phyloP scores from a whole-genome alignment of 2,888 invertebrate species.

The Charanyca ferruginea region DNA sequence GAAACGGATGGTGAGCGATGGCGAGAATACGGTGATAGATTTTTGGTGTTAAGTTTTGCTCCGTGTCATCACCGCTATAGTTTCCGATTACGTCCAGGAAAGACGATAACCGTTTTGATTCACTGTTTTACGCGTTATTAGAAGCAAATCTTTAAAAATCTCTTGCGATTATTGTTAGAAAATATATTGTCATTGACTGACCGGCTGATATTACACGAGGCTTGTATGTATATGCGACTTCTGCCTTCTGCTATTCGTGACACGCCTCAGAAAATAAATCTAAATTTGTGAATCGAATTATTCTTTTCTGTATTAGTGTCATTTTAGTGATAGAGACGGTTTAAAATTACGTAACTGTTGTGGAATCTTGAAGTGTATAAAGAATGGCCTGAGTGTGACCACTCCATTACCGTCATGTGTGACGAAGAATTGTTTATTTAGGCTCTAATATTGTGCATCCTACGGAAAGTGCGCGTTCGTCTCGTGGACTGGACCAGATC shows the following conservation, averaged over 20 bases:
- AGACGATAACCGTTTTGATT: slow-evolving; percentile 83
- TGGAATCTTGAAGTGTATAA: slow-evolving; percentile 90
- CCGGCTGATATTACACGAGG: slow-evolving; percentile 92
- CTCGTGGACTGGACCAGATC: slow-evolving; percentile 88
- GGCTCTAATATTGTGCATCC: slow-evolving; percentile 90
- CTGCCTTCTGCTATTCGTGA: slow-evolving; percentile 91
- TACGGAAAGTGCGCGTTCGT: slow-evolving; percentile 88
- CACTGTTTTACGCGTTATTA: slow-evolving; percentile 84
- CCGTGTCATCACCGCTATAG: slow-evolving; percentile 89
- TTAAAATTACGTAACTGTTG: slow-evolving; percentile 91
- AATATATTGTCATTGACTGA: slow-evolving; percentile 91
- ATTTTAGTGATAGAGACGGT: slow-evolving; percentile 89
- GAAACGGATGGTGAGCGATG: slow-evolving; percentile 91
- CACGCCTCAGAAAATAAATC: slow-evolving; percentile 91
- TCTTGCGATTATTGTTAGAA: slow-evolving; percentile 85
- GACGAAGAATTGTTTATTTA: slow-evolving; percentile 91
- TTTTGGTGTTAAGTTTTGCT: slow-evolving; percentile 91
- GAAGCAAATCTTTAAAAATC: slow-evolving; percentile 81
- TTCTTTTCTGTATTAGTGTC: slow-evolving; percentile 89
- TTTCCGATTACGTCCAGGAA: slow-evolving; percentile 84
- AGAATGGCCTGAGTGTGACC: slow-evolving; percentile 91
- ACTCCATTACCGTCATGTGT: slow-evolving; percentile 91
- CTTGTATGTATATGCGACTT: slow-evolving; percentile 91
- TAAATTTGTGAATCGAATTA: slow-evolving; percentile 89
- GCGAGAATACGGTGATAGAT: slow-evolving; percentile 91